These are phyloP conservation scores for Coenobita brevimanus DNA, from an alignment of 1,140 invertebrate genomes.

Conservation along the genomic window DNA sequence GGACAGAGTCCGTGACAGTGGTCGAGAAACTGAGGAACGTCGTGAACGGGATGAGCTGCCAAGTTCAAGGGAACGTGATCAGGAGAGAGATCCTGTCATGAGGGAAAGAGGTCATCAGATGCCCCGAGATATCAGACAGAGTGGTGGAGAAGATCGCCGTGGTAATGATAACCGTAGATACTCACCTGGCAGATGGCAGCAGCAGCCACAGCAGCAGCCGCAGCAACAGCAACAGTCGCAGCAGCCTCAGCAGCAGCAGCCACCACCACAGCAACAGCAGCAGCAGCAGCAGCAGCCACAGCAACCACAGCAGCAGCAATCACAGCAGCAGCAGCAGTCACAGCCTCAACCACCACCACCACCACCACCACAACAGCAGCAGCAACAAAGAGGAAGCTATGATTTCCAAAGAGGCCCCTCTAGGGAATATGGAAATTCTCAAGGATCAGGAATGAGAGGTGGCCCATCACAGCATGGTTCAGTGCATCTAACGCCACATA, in stretches of 20 bases:
- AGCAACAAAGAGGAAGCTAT: slow-evolving; percentile 34
- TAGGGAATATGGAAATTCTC: slow-evolving; percentile 46
- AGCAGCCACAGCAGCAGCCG: slow-evolving; percentile 25
- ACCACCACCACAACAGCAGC: slow-evolving; percentile 16
- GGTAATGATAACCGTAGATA: slow-evolving; percentile 23
- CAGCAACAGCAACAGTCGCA: slow-evolving; percentile 39
- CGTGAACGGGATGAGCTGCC: slow-evolving; percentile 8
- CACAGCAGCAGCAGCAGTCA: slow-evolving; percentile 19
- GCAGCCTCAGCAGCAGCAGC: slow-evolving; percentile 18
- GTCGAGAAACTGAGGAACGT: slow-evolving; percentile 35
- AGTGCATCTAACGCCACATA: neutral
- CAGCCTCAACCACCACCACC: too few relatives aligned
- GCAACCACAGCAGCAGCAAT: slow-evolving; percentile 41
- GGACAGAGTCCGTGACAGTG: slow-evolving; percentile 34
- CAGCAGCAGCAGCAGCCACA: slow-evolving; percentile 26
- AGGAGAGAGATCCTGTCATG: slow-evolving; percentile 13
- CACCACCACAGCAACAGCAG: slow-evolving; percentile 11
- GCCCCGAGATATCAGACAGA: slow-evolving; percentile 9
- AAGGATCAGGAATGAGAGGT: slow-evolving; percentile 44
- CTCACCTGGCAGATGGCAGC: slow-evolving; percentile 57
- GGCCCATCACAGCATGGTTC: slow-evolving; percentile 19
- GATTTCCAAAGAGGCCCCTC: slow-evolving; percentile 46
- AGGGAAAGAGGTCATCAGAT: slow-evolving; percentile 33
- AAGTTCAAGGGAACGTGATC: slow-evolving; percentile 21
- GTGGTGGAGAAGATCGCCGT: slow-evolving; percentile 32